A percentile compares a stretch with the other conserved stretches of the same genome.
phyloP scores from a whole-genome alignment of 2,797 vertebrate genomes.

The Betta splendens region DNA sequence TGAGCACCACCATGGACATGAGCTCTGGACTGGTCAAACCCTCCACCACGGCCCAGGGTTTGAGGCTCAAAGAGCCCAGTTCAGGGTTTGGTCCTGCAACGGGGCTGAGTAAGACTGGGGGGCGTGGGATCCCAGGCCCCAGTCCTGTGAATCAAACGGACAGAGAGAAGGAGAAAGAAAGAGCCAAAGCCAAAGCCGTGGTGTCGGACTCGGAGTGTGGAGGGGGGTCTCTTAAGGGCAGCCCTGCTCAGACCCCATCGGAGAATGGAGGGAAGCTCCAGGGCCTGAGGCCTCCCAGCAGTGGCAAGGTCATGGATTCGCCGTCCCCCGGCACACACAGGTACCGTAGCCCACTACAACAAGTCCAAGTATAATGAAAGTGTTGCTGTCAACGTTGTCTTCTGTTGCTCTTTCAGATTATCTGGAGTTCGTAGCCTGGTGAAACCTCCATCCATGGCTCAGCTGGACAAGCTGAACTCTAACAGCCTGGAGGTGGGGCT shows the following conservation, averaged over 20 bases:
- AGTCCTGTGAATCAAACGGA: constrained; percentile 95
- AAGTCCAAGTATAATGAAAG: too few species aligned
- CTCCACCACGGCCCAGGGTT: constrained; percentile 69
- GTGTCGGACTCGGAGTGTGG: constrained; percentile 87
- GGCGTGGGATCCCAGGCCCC: constrained; percentile 69
- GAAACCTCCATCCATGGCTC: constrained; percentile 88
- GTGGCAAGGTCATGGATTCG: constrained; percentile 83
- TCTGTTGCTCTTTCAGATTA: constrained; percentile 66
- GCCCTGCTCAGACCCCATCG: constrained; percentile 77
- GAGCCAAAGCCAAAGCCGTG: constrained; percentile 93
- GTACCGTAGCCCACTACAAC: constrained; percentile 65
- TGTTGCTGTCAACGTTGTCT: constrained; percentile 2
- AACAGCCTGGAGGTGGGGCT: constrained; percentile 85
- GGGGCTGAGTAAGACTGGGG: constrained; percentile 62
- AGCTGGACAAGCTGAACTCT: constrained; percentile 92
- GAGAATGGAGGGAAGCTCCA: constrained; percentile 87
- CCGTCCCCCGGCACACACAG: constrained; percentile 87
- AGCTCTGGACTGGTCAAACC: constrained; percentile 86
- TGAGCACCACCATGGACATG: constrained; percentile 90
- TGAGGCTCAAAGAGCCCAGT: constrained; percentile 89
- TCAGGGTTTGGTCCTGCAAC: constrained; percentile 79
- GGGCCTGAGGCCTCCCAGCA: constrained; percentile 77
- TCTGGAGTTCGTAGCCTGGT: constrained; percentile 86
- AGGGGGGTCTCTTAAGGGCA: constrained; percentile 68
- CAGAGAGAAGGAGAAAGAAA: constrained; percentile 95